Base-by-base conservation (phyloP, 2,113 vertebrate genomes). In the Eolophus roseicapilla region DNA sequence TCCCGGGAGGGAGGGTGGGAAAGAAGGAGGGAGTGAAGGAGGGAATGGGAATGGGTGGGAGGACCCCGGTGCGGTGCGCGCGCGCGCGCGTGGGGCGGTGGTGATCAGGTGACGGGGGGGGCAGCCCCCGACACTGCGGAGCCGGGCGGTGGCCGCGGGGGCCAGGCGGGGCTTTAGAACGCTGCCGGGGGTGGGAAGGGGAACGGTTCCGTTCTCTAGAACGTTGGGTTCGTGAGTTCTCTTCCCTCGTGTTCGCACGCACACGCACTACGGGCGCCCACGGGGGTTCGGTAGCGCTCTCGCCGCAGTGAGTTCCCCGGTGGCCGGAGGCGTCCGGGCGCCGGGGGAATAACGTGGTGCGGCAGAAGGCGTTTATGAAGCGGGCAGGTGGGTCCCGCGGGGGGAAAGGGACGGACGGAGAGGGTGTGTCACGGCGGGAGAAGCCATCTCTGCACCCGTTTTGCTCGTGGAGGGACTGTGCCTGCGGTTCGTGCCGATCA, bases 101-200 rank as follows among this genome's bases (percentile, higher is more conserved):
- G 4, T 9, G 62, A 93, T 97, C 98, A 96, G 97, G 96, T 97
- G 97, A 97, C 83, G 24, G 49, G 14, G 49, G 83, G 93, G 91
- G 95, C 95, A 95, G 96, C 97, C 95, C 96, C 97, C 96, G 80
- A 63, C 93, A 95, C 95, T 78, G 95, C 96, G 67, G 90, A 95
- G 92, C 59, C 59, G 75, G 96, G 81, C 57, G 96, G 96, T 87
- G 97, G 96, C 97, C 93, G 96, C 94, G 88, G 91, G 94, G 83
- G 78, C 62, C 70, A 85, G 82, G 70, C 31, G 43, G 31, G 28
- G 41, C 53, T 39, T 37, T 2, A 21, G 50, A 6, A 20, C 23
- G 90, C 97, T 93, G 95, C 94, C 80, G 65, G 59, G 50, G 88
- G 85, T 63, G 21, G 7, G 24, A 9, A 21, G 8, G 39, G 63